A percentile compares a stretch with the other conserved stretches of the same genome.
These are phyloP conservation scores for Alosa alosa DNA, from an alignment of 2,113 vertebrate species.

Conservation along the genomic window DNA sequence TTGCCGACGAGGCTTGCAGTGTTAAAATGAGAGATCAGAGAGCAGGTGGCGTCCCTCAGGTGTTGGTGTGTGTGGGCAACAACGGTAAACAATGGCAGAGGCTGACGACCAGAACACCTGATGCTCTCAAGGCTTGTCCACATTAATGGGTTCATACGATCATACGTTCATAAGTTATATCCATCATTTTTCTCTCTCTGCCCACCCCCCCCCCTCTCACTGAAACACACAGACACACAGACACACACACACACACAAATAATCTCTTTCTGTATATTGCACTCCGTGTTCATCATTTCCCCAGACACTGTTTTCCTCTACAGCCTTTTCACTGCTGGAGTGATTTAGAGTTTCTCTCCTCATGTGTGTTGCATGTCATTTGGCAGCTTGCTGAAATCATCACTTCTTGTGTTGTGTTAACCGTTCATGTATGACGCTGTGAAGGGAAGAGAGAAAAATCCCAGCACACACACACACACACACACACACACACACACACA, in stretches of 20 bases:
- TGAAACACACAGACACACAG: too few species aligned
- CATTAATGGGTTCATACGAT: neutral
- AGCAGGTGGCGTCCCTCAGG: constrained; percentile 20
- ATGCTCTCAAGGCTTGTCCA: neutral
- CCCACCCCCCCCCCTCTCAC: too few species aligned
- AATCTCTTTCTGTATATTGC: too few species aligned
- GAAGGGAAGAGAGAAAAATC: neutral
- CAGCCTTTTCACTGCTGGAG: too few species aligned
- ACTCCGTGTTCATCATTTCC: too few species aligned
- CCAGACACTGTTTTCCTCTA: too few species aligned
- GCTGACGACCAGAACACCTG: neutral
- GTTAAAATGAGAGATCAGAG: constrained; percentile 23
- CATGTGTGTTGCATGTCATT: neutral
- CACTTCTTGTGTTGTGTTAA: neutral
- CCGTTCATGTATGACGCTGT: neutral
- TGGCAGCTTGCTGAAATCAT: neutral
- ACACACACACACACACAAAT: too few species aligned
- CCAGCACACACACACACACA: neutral
- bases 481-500: too few species aligned
- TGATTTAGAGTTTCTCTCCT: too few species aligned
- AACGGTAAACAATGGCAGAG: neutral
- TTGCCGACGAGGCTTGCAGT: constrained; percentile 4
- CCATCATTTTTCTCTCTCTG: too few species aligned
- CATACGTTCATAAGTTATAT: too few species aligned
- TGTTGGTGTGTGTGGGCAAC: constrained; percentile 24